phyloP scores from a whole-genome alignment of 2,797 vertebrate genomes.

The Sparidentex hasta region DNA sequence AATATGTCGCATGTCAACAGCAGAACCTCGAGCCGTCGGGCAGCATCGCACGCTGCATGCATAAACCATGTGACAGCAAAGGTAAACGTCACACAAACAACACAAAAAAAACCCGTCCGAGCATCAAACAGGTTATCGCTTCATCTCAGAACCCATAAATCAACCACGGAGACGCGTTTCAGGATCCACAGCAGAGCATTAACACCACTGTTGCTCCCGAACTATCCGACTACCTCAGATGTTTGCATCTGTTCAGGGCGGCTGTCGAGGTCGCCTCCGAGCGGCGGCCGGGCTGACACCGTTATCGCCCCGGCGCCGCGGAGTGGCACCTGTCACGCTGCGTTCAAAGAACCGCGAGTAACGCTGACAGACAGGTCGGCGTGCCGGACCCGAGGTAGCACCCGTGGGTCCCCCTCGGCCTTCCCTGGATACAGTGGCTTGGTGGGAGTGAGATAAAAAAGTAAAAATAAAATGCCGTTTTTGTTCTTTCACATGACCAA shows the following conservation, averaged over 20 bases:
- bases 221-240: slow-evolving; percentile 45
- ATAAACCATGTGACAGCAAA: slow-evolving; percentile 67
- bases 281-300: slow-evolving; percentile 48
- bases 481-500: neutral
- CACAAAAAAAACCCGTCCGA: slow-evolving; percentile 16
- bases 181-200: slow-evolving; percentile 38
- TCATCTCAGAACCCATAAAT: slow-evolving; percentile 71
- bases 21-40: slow-evolving; percentile 1
- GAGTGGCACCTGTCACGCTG: slow-evolving; percentile 83
- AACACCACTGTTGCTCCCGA: slow-evolving; percentile 58
- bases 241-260: slow-evolving; percentile 71
- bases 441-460: slow-evolving; percentile 28
- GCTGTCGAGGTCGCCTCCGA: slow-evolving; percentile 63
- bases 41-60: slow-evolving; percentile 54
- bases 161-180: slow-evolving; percentile 55
- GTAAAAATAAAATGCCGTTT: slow-evolving; percentile 56
- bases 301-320: slow-evolving; percentile 59
- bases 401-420: slow-evolving; percentile 62
- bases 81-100: slow-evolving; percentile 67
- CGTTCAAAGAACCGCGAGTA: slow-evolving; percentile 69
- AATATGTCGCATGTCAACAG: neutral
- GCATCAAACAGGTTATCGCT: slow-evolving; percentile 67
- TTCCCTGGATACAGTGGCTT: too few species aligned
- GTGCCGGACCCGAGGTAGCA: slow-evolving; percentile 69
- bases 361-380: slow-evolving; percentile 77